These are phyloP conservation scores for Drosophila arawakana DNA, from an alignment of 1,140 invertebrate genomes.

Conservation along the genomic window DNA sequence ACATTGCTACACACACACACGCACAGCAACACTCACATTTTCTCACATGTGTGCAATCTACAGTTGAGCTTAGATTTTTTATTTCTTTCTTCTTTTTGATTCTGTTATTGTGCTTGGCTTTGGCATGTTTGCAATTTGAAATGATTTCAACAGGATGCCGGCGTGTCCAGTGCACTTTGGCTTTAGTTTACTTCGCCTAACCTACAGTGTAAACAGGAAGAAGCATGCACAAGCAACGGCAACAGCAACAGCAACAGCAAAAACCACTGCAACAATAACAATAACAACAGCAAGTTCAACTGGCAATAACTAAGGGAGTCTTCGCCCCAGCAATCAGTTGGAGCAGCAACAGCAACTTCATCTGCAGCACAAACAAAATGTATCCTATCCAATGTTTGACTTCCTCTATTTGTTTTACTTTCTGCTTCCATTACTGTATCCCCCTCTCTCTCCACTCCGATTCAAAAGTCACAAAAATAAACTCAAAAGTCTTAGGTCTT, in stretches of 20 bases:
- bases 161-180: constrained; percentile 72
- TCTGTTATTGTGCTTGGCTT: constrained; percentile 30
- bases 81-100: constrained; percentile 20
- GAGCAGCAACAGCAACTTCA: constrained; percentile 27
- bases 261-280: constrained; percentile 19
- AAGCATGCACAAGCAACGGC: constrained; percentile 51
- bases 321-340: constrained; percentile 37
- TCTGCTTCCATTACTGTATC: constrained; percentile 16
- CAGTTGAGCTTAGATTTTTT: constrained; percentile 35
- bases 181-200: constrained; percentile 58
- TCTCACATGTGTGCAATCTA: constrained; percentile 18
- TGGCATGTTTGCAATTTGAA: constrained; percentile 67
- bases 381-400: constrained; percentile 49
- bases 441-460: neutral
- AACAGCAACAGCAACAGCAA: constrained; percentile 26
- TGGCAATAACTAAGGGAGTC: constrained; percentile 41
- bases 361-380: constrained; percentile 51
- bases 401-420: constrained; percentile 52
- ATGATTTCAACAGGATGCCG: constrained; percentile 75
- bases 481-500: constrained; percentile 36
- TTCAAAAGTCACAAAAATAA: constrained; percentile 30
- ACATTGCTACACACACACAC: constrained; percentile 64
- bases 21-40: neutral
- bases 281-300: constrained; percentile 29
- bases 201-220: constrained; percentile 62